phyloP scores from a whole-genome alignment of 2,797 vertebrate species.

The Helicolenus hilgendorfi region DNA sequence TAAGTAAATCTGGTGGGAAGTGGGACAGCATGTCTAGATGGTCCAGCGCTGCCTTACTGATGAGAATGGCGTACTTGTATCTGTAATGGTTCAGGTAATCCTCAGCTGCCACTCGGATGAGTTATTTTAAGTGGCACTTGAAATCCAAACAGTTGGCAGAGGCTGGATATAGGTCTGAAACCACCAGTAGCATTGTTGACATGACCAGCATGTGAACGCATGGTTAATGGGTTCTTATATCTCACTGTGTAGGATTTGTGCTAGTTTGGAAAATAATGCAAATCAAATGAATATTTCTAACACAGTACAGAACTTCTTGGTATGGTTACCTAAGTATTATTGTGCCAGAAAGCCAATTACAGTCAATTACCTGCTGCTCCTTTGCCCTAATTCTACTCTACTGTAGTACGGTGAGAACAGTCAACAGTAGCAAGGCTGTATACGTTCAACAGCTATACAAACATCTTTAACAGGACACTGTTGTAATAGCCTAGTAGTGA shows the following conservation, averaged over 20 bases:
- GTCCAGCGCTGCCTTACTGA: neutral
- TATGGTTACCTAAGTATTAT: conserved; percentile 47
- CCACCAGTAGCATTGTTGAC: conserved; percentile 38
- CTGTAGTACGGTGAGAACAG: neutral
- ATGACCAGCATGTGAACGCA: conserved; percentile 38
- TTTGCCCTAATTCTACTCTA: conserved; percentile 29
- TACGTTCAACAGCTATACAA: neutral
- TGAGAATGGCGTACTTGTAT: conserved; percentile 51
- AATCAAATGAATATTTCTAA: neutral
- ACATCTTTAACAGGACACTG: neutral
- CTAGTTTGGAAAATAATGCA: neutral
- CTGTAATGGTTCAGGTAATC: conserved; percentile 82
- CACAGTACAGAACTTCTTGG: neutral
- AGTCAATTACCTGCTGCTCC: conserved; percentile 38
- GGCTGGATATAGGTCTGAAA: conserved; percentile 73
- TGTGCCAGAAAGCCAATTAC: conserved; percentile 57
- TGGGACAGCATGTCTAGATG: neutral
- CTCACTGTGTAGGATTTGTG: neutral
- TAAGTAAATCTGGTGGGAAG: conserved; percentile 73
- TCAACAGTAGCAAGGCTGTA: neutral
- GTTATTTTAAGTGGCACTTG: conserved; percentile 78
- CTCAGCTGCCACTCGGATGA: conserved; percentile 73
- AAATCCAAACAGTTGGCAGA: conserved; percentile 75
- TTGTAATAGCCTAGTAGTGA: neutral
- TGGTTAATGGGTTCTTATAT: neutral